Conservation (phyloP, 2,888 invertebrate genomes). For the Machimus rusticus region DNA sequence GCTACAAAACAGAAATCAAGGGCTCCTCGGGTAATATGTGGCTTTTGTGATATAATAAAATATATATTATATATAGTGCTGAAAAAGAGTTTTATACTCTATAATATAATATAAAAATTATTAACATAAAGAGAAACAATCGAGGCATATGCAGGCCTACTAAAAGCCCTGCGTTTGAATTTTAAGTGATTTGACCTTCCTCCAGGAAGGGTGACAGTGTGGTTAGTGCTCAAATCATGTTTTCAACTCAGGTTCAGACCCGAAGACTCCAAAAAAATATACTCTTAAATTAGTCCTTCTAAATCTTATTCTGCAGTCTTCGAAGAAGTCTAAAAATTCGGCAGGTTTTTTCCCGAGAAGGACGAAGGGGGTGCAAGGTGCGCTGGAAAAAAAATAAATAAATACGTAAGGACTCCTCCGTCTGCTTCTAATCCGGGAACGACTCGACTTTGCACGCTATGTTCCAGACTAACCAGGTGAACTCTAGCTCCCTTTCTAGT, state of each 20-base stretch:
- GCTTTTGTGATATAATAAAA: conserved; percentile 24
- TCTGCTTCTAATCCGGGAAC: conserved; percentile 6
- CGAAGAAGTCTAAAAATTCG: not conserved
- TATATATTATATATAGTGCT: not conserved
- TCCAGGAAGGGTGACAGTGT: not conserved
- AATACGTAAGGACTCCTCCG: not conserved
- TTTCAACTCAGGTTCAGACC: conserved; percentile 12
- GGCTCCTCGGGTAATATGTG: not conserved
- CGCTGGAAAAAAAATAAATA: not conserved
- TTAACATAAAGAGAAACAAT: not conserved
- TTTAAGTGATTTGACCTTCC: conserved; percentile 42
- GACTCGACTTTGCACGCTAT: conserved; percentile 28
- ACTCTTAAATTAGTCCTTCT: not conserved
- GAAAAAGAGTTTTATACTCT: not conserved
- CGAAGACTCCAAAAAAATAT: not conserved
- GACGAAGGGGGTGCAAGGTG: not conserved
- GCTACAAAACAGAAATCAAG: not conserved
- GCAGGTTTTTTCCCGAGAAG: not conserved
- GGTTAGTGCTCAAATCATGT: conserved; percentile 43
- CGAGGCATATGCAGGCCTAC: not conserved
- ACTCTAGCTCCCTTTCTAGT: not conserved
- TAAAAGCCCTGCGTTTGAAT: not conserved
- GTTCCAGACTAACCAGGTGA: conserved; percentile 39
- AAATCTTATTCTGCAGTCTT: not conserved
- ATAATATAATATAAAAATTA: not conserved